These are phyloP conservation scores for Stomatorhinus ivindoensis DNA, from an alignment of 2,113 vertebrate genomes.

Conservation along the genomic window DNA sequence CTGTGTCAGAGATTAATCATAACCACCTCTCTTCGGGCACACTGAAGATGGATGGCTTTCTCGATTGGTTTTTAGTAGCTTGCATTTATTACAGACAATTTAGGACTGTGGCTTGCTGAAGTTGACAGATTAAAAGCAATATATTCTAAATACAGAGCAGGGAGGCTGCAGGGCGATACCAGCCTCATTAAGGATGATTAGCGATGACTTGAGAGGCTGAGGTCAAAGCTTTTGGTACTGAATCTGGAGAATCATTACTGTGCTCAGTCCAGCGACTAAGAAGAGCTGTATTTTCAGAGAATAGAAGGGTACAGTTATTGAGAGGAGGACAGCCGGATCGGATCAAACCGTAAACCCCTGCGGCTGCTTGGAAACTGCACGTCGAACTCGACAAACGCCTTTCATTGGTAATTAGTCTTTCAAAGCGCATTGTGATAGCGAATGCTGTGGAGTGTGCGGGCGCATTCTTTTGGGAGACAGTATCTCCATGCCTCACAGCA, in stretches of 20 bases:
- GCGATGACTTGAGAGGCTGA: not conserved
- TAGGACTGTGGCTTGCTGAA: not conserved
- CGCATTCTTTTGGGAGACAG: not conserved
- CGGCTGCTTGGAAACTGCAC: not conserved
- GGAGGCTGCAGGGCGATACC: not conserved
- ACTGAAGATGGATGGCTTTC: not conserved
- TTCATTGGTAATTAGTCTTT: not conserved
- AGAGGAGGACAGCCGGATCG: not conserved
- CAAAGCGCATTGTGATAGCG: not conserved
- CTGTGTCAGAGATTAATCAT: not conserved
- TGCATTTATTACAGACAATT: conserved; percentile 1
- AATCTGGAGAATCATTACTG: not conserved
- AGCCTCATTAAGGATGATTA: not conserved
- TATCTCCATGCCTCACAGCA: not conserved
- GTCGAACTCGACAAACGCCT: not conserved
- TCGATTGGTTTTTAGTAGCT: conserved; percentile 2
- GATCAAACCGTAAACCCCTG: not conserved
- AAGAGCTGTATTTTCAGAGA: not conserved
- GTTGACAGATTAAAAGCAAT: conserved; percentile 4
- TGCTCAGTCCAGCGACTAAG: not conserved
- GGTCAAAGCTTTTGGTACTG: not conserved
- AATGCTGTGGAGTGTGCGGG: not conserved
- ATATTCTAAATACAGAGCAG: not conserved
- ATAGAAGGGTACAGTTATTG: not conserved
- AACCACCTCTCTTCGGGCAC: not conserved